Evolutionary conservation across 2,888 invertebrate species (phyloP).

Genomic region (Rutpela maculata): DNA sequence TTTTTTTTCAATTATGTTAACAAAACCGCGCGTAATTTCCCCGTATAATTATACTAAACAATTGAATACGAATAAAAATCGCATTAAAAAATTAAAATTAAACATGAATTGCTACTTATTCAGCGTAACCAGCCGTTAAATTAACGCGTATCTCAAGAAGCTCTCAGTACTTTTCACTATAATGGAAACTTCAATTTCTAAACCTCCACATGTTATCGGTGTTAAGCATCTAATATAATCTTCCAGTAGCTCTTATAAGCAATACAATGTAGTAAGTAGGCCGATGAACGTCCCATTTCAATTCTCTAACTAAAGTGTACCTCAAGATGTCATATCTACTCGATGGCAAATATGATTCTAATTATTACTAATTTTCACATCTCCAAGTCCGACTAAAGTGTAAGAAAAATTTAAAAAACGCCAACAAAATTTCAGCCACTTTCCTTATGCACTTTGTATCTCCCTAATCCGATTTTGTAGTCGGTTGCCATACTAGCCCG

Average conservation of each 20-base stretch:
- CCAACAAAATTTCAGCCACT: too few relatives aligned
- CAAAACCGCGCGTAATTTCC: constrained; percentile 25
- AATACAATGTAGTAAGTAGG: too few relatives aligned
- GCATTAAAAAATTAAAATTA: constrained; percentile 6
- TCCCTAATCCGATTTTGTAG: background rate
- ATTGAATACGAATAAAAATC: constrained; percentile 16
- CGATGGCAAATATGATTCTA: background rate
- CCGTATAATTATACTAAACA: constrained; percentile 23
- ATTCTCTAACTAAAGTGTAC: too few relatives aligned
- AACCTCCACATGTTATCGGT: background rate
- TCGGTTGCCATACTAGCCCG: background rate
- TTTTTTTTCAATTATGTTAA: constrained; percentile 11
- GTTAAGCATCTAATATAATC: too few relatives aligned
- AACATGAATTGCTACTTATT: constrained; percentile 19
- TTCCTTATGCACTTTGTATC: too few relatives aligned
- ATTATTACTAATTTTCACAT: too few relatives aligned
- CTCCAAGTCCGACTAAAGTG: too few relatives aligned
- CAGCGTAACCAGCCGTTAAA: constrained; percentile 31
- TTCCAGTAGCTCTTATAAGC: too few relatives aligned
- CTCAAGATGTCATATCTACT: background rate
- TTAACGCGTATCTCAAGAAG: background rate
- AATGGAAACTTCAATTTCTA: constrained; percentile 6
- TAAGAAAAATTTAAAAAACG: too few relatives aligned
- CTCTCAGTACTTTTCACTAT: constrained; percentile 13
- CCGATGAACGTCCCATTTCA: too few relatives aligned